A percentile compares a stretch with the other conserved stretches of the same genome.
phyloP scores from a whole-genome alignment of 2,888 invertebrate genomes.

The Ptychoptera albimana region DNA sequence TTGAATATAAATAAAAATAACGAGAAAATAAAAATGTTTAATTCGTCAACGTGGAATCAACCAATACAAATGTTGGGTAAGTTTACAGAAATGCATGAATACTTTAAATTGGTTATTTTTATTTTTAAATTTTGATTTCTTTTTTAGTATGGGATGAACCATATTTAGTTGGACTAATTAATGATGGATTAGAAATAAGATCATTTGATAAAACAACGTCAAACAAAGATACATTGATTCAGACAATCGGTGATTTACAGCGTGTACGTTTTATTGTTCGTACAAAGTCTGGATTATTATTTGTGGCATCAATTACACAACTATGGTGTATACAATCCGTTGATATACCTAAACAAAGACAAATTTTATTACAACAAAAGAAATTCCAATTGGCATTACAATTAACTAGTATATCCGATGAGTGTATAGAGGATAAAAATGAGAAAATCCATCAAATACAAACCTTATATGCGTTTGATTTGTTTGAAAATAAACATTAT shows the following conservation, averaged over 20 bases:
- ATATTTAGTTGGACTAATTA: slow-evolving; percentile 70
- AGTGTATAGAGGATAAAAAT: slow-evolving; percentile 61
- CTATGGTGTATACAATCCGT: slow-evolving; percentile 77
- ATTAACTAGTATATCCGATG: slow-evolving; percentile 68
- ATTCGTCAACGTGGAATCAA: slow-evolving; percentile 21
- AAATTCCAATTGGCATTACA: slow-evolving; percentile 89
- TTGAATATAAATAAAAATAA: neutral
- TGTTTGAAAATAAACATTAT: slow-evolving; percentile 80
- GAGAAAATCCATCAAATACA: slow-evolving; percentile 77
- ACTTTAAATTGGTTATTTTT: neutral
- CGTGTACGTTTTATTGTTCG: slow-evolving; percentile 60
- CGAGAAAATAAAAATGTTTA: slow-evolving; percentile 7
- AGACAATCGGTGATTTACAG: slow-evolving; percentile 57
- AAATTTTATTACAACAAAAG: slow-evolving; percentile 69
- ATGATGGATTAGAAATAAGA: slow-evolving; percentile 71
- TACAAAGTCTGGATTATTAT: slow-evolving; percentile 63
- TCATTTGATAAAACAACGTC: slow-evolving; percentile 65
- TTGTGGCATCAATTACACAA: slow-evolving; percentile 73
- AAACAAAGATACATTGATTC: slow-evolving; percentile 40
- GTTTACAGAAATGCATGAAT: neutral
- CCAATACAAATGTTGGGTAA: slow-evolving; percentile 22
- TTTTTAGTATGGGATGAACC: slow-evolving; percentile 75
- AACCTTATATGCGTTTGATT: slow-evolving; percentile 74
- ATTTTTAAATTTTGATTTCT: neutral
- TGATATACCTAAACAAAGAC: slow-evolving; percentile 69